These are phyloP conservation scores for Vanessa cardui DNA, from an alignment of 2,888 invertebrate genomes.

Conservation along the genomic window DNA sequence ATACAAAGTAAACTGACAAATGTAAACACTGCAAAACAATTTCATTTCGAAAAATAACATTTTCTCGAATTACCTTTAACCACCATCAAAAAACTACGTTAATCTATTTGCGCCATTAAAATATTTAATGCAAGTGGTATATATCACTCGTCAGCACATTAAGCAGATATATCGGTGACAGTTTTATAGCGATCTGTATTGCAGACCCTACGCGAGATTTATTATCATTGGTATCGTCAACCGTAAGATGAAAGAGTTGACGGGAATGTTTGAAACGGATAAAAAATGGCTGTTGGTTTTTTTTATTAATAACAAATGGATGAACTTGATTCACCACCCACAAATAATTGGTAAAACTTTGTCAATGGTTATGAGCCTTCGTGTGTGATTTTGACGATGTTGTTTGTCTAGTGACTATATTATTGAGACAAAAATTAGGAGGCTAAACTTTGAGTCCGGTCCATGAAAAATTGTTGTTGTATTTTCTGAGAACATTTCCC, in stretches of 20 bases:
- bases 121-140: constrained; percentile 39
- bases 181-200: constrained; percentile 56
- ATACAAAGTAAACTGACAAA: too few relatives aligned
- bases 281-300: constrained; percentile 2
- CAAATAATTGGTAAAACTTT: too few relatives aligned
- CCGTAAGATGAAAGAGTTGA: constrained; percentile 49
- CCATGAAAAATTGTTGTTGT: too few relatives aligned
- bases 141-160: constrained; percentile 53
- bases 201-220: constrained; percentile 54
- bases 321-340: too few relatives aligned
- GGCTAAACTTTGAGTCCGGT: too few relatives aligned
- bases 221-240: constrained; percentile 52
- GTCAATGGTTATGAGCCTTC: too few relatives aligned
- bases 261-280: constrained; percentile 16
- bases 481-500: too few relatives aligned
- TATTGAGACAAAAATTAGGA: too few relatives aligned
- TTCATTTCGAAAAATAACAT: neutral
- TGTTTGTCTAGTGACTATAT: too few relatives aligned
- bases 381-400: too few relatives aligned
- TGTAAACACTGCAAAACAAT: too few relatives aligned
- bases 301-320: constrained; percentile 6
- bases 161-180: constrained; percentile 62
- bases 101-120: constrained; percentile 30
- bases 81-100: neutral
- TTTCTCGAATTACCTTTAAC: neutral